phyloP scores from a whole-genome alignment of 2,797 vertebrate species.

The Gallirallus australis region DNA sequence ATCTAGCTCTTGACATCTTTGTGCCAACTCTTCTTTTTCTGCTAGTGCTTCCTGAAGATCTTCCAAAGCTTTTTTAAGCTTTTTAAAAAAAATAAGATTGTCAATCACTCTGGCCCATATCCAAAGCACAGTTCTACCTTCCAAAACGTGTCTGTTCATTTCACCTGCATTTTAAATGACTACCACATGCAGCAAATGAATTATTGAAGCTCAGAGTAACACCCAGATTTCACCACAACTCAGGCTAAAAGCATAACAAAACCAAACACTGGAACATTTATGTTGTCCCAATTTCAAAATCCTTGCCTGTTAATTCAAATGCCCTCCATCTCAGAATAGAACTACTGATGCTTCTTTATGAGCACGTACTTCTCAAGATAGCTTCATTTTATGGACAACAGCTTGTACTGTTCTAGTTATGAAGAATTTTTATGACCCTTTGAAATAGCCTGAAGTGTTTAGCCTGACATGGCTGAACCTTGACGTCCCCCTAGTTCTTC shows the following conservation, averaged over 20 bases:
- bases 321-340: background rate
- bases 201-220: background rate
- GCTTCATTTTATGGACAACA: background rate
- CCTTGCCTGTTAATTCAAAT: background rate
- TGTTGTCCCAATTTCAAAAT: background rate
- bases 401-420: background rate
- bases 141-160: background rate
- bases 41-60: slow-evolving; percentile 87
- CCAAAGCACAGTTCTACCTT: background rate
- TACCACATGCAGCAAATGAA: background rate
- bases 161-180: background rate
- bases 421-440: background rate
- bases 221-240: background rate
- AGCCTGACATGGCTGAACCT: background rate
- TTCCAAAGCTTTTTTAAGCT: slow-evolving; percentile 92
- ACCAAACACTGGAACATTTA: accelerated
- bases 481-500: background rate
- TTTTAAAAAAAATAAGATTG: slow-evolving; percentile 27
- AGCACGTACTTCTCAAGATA: background rate
- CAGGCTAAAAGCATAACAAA: background rate
- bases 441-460: background rate
- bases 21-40: slow-evolving; percentile 92
- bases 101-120: background rate
- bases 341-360: background rate
- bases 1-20: slow-evolving; percentile 94